Base-by-base conservation (phyloP, 2,888 invertebrate species). In the Microctonus brassicae region DNA sequence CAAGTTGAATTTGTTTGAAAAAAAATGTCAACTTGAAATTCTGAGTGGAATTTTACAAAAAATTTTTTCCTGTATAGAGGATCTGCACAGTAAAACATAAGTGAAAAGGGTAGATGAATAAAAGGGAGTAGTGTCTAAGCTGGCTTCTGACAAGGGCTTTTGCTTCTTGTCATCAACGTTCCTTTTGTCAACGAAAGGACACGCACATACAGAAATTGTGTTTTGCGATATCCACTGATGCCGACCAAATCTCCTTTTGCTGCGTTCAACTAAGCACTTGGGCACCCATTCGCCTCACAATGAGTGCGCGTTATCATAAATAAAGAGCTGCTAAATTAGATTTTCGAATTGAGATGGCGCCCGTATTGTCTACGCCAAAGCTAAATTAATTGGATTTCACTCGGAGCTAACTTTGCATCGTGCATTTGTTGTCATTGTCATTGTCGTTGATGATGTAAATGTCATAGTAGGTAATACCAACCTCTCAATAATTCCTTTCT, bases 261-360 rank as follows among this genome's bases (percentile, higher is more conserved):
- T 69, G 34, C 67, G 62, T 72, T 69, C 66, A 62, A 72, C 47
- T 52, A 5, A 20, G 52, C 17, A 36, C 42, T 57, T 53, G 26
- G 39, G 39, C 36, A 69, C 29, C 73, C 70, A 69, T 74, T 75
- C 72, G 73, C 69, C 69, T 69, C 26, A 79, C 83, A 82, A 82
- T 81, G 82, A 84, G 79, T 82, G 78, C 80, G 81, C 81, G 82
- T 84, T 84, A 84, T 84, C 83, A 84, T 84, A 84, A 84, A 84
- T 84, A 84, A 84, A 84, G 84, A 84, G 80, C 82, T 81, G 82
- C 80, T 83, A 84, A 84, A 84, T 84, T 84, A 84, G 84, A 84
- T 84, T 84, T 83, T 78, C 79, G 81, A 84, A 84, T 84, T 83
- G 84, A 84, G 84, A 84, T 84, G 83, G 83, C 81, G 83, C 78